Evolutionary conservation across 2,797 vertebrate species (phyloP).

Genomic region (Pipistrellus pygmaeus): DNA sequence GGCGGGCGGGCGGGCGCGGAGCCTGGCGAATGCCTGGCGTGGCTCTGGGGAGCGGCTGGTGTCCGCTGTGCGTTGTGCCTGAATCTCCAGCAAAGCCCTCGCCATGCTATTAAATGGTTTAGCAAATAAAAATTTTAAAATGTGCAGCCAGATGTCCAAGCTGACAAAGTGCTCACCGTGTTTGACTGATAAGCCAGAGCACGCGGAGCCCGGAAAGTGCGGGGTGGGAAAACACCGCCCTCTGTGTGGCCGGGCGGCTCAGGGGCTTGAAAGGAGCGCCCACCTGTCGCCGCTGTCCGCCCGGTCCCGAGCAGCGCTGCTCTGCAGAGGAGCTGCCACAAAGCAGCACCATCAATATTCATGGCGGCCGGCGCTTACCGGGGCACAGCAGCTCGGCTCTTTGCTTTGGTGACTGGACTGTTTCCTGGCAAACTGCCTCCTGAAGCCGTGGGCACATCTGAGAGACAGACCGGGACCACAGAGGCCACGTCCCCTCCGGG

Average conservation of each 20-base stretch:
- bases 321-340: slow-evolving; percentile 65
- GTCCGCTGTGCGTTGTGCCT: slow-evolving; percentile 73
- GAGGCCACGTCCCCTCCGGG: background rate
- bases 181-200: slow-evolving; percentile 96
- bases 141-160: slow-evolving; percentile 97
- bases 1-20: too few relatives aligned
- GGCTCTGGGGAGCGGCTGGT: slow-evolving; percentile 40
- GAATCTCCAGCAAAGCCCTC: slow-evolving; percentile 82
- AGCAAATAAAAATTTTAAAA: slow-evolving; percentile 90
- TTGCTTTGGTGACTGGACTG: background rate
- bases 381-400: slow-evolving; percentile 37
- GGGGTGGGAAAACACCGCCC: slow-evolving; percentile 97
- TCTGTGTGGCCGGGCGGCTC: slow-evolving; percentile 89
- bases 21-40: background rate
- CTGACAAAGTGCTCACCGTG: slow-evolving; percentile 96
- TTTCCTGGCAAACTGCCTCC: background rate
- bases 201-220: slow-evolving; percentile 92
- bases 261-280: slow-evolving; percentile 92
- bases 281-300: slow-evolving; percentile 94
- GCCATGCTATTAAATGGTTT: slow-evolving; percentile 89
- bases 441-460: accelerated
- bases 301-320: slow-evolving; percentile 79
- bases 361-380: slow-evolving; percentile 75
- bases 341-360: slow-evolving; percentile 79
- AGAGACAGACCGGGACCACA: accelerated